These are phyloP conservation scores for Orthosia gracilis DNA, from an alignment of 2,888 invertebrate species.

Conservation along the genomic window DNA sequence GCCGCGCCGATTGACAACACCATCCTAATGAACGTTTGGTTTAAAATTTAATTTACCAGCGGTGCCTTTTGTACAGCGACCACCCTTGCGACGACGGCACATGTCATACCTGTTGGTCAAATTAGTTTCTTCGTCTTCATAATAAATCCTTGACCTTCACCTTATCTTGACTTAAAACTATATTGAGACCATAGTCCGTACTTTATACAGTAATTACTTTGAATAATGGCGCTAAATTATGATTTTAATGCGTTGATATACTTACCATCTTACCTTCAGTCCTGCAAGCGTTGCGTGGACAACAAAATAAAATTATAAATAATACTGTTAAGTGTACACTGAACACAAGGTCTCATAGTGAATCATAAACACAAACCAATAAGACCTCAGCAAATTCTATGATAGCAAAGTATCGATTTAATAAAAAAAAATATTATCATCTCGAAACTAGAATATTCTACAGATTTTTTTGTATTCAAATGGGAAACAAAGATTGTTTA, in stretches of 20 bases:
- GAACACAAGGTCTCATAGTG: slow-evolving; percentile 6
- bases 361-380: slow-evolving; percentile 30
- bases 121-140: slow-evolving; percentile 84
- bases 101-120: slow-evolving; percentile 97
- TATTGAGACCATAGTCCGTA: slow-evolving; percentile 43
- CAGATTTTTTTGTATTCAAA: slow-evolving; percentile 18
- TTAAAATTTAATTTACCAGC: slow-evolving; percentile 95
- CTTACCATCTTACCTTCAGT: slow-evolving; percentile 76
- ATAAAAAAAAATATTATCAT: slow-evolving; percentile 27
- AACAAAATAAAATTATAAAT: slow-evolving; percentile 42
- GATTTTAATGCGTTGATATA: slow-evolving; percentile 50
- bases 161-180: slow-evolving; percentile 57
- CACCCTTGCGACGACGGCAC: slow-evolving; percentile 99
- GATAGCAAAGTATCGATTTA: slow-evolving; percentile 11
- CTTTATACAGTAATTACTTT: slow-evolving; percentile 64
- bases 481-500: slow-evolving; percentile 45
- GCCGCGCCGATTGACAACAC: slow-evolving; percentile 79
- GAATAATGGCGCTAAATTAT: slow-evolving; percentile 87
- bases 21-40: slow-evolving; percentile 80
- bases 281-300: slow-evolving; percentile 58
- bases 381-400: slow-evolving; percentile 4
- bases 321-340: slow-evolving; percentile 40
- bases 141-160: slow-evolving; percentile 68
- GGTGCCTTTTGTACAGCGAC: slow-evolving; percentile 99
- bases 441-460: slow-evolving; percentile 22